phyloP scores from a whole-genome alignment of 1,140 invertebrate genomes.

The Nasonia longicornis region DNA sequence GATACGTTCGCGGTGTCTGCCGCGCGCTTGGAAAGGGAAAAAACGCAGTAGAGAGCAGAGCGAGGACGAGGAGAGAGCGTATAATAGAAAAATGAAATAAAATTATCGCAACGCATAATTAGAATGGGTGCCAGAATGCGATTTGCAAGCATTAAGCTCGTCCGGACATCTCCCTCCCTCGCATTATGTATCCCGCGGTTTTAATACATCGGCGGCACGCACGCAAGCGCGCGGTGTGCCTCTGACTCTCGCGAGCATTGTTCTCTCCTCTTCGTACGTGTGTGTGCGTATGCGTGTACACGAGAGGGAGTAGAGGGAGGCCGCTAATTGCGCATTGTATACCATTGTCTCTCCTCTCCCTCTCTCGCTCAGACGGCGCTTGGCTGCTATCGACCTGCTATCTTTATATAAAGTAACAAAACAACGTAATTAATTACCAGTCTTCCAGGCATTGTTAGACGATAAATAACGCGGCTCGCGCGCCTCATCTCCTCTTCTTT shows the following conservation, averaged over 20 bases:
- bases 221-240: slow-evolving; percentile 53
- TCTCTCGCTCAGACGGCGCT: slow-evolving; percentile 47
- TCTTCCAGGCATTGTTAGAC: slow-evolving; percentile 67
- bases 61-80: not conserved
- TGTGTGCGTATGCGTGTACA: not conserved
- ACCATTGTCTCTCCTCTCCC: slow-evolving; percentile 56
- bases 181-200: not conserved
- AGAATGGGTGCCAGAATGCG: slow-evolving; percentile 2
- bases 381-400: slow-evolving; percentile 67
- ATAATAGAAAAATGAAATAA: not conserved
- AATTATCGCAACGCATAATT: not conserved
- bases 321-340: slow-evolving; percentile 69
- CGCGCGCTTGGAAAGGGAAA: not conserved
- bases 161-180: slow-evolving; percentile 3
- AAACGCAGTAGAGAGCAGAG: not conserved
- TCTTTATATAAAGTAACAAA: slow-evolving; percentile 70
- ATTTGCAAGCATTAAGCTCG: slow-evolving; percentile 29
- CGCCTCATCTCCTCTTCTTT: slow-evolving; percentile 31
- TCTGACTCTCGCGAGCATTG: slow-evolving; percentile 57
- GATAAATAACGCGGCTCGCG: slow-evolving; percentile 64
- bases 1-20: not conserved
- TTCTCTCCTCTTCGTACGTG: slow-evolving; percentile 48
- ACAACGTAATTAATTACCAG: slow-evolving; percentile 70
- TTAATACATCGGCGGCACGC: slow-evolving; percentile 49
- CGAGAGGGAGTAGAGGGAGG: slow-evolving; percentile 20